A percentile compares a stretch with the other conserved stretches of the same genome.
Conservation (phyloP, 2,888 invertebrate species). For the Busseola fusca region DNA sequence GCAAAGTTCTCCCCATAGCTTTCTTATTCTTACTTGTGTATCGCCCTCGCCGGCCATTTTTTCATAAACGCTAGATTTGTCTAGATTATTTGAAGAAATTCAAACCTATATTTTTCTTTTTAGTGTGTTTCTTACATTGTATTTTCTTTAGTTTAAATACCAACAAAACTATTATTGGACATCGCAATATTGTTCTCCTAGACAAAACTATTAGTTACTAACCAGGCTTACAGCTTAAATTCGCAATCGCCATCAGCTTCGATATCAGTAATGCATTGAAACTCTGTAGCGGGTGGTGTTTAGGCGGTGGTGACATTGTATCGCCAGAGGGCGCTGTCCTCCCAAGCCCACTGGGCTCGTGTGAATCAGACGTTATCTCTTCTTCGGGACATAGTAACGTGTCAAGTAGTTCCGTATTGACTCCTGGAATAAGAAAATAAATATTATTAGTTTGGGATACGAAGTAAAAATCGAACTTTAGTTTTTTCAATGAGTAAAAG, state of each 20-base stretch:
- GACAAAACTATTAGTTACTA: constrained; percentile 72
- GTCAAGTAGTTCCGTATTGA: constrained; percentile 94
- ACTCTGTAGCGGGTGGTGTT: constrained; percentile 84
- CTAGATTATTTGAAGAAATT: not conserved
- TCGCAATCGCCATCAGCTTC: constrained; percentile 94
- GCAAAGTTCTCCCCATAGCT: not conserved
- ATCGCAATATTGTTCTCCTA: not conserved
- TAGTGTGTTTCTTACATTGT: not conserved
- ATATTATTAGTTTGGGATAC: not conserved
- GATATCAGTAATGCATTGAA: constrained; percentile 96
- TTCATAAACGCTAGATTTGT: not conserved
- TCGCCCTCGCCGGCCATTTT: not conserved
- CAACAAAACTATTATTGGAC: not conserved
- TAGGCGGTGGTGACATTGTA: constrained; percentile 66
- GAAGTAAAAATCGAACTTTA: not conserved
- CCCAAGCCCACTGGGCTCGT: constrained; percentile 34
- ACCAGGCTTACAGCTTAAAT: constrained; percentile 96
- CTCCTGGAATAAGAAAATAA: constrained; percentile 89
- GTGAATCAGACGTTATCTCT: constrained; percentile 61
- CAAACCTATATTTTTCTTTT: not conserved
- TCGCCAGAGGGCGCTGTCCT: constrained; percentile 65
- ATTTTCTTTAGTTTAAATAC: not conserved
- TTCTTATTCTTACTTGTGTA: not conserved
- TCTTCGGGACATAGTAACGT: constrained; percentile 92
- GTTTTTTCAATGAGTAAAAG: not conserved